phyloP scores from a whole-genome alignment of 2,888 invertebrate genomes.

The Rambutsinella grinnellia region DNA sequence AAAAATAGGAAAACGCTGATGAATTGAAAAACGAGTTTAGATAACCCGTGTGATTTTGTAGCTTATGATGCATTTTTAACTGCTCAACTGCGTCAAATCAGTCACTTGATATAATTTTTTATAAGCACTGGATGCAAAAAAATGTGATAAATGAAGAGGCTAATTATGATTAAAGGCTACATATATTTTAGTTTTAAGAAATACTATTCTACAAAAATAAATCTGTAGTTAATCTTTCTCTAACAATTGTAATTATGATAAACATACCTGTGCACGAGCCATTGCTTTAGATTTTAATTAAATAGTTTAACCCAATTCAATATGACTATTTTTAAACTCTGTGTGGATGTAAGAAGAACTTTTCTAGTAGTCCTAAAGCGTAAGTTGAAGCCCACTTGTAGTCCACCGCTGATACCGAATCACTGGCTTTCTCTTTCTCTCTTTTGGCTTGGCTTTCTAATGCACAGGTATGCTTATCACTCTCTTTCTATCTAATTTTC shows the following conservation, averaged over 20 bases:
- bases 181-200: not conserved
- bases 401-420: not conserved
- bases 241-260: constrained; percentile 4
- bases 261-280: constrained; percentile 58
- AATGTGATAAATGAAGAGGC: too few species aligned
- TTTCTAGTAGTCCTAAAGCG: too few species aligned
- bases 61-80: too few species aligned
- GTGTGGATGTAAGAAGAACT: too few species aligned
- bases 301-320: not conserved
- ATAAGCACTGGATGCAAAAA: too few species aligned
- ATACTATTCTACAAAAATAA: not conserved
- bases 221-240: not conserved
- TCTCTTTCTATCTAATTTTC: constrained; percentile 30
- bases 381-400: not conserved
- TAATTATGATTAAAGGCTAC: too few species aligned
- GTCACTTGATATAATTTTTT: too few species aligned
- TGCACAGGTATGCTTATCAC: constrained; percentile 66
- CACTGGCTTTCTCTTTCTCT: constrained; percentile 38
- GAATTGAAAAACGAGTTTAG: too few species aligned
- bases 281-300: not conserved
- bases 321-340: too few species aligned
- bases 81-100: too few species aligned
- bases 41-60: too few species aligned
- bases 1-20: too few species aligned
- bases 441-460: constrained; percentile 61